Percentiles rank a stretch among this genome's conserved stretches.
These are phyloP conservation scores for Artemia franciscana DNA, from an alignment of 1,140 invertebrate species.

Conservation along the genomic window DNA sequence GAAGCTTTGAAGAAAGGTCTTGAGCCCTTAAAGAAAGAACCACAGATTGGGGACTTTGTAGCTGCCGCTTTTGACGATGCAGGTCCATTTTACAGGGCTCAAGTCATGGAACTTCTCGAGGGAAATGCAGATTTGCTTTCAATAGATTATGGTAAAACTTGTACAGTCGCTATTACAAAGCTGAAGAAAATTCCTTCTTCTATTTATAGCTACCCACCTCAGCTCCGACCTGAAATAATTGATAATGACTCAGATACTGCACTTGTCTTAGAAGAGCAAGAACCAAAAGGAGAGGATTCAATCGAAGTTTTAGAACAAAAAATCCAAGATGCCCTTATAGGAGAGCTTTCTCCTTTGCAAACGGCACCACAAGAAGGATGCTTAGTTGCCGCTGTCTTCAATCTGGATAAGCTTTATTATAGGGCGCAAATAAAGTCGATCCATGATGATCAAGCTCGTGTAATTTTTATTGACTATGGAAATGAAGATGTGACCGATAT, in stretches of 20 bases:
- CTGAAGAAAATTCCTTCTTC: slow-evolving; percentile 25
- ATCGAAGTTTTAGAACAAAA: neutral
- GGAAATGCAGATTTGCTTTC: slow-evolving; percentile 43
- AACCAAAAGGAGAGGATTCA: too few relatives aligned
- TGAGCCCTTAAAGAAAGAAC: neutral
- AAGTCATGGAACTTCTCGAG: slow-evolving; percentile 40
- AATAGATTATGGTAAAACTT: slow-evolving; percentile 52
- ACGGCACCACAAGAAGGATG: neutral
- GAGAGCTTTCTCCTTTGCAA: neutral
- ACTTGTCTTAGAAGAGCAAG: neutral
- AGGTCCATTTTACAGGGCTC: slow-evolving; percentile 50
- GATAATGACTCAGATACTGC: neutral
- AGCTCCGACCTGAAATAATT: neutral
- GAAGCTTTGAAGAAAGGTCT: neutral
- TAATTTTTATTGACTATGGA: slow-evolving; percentile 60
- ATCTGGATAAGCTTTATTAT: slow-evolving; percentile 49
- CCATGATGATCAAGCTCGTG: slow-evolving; percentile 34
- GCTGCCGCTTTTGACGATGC: slow-evolving; percentile 44
- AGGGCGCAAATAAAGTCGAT: slow-evolving; percentile 47
- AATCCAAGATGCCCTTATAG: neutral
- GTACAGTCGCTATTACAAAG: slow-evolving; percentile 21
- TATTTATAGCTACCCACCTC: neutral
- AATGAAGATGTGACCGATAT: slow-evolving; percentile 25
- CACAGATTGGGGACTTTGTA: neutral
- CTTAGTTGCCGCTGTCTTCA: slow-evolving; percentile 33